Conservation (phyloP, 92 coral and sea anemone species). For the Muricea muricata region DNA sequence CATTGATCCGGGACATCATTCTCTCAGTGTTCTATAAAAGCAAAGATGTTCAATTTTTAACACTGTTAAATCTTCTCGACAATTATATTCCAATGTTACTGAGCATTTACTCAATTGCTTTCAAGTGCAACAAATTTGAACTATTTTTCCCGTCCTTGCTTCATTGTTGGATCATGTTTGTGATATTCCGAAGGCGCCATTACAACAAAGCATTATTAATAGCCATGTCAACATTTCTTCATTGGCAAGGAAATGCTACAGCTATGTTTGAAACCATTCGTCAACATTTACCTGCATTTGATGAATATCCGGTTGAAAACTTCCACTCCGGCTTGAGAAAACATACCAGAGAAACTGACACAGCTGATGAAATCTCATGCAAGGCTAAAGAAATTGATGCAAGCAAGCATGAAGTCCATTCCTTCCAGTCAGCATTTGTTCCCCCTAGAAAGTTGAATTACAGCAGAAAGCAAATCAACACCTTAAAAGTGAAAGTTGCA, state of each 20-base stretch:
- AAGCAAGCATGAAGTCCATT: too few species aligned
- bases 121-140: background rate
- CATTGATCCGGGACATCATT: background rate
- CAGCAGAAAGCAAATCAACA: too few species aligned
- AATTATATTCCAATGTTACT: background rate
- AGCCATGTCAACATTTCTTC: background rate
- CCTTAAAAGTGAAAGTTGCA: too few species aligned
- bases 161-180: conserved; percentile 20
- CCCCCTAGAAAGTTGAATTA: too few species aligned
- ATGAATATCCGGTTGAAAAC: background rate
- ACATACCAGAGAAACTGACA: too few species aligned
- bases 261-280: background rate
- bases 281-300: background rate
- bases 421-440: too few species aligned
- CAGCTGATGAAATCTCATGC: too few species aligned
- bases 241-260: background rate
- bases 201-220: background rate
- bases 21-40: background rate
- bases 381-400: too few species aligned
- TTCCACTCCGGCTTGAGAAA: background rate
- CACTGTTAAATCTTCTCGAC: background rate
- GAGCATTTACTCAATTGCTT: background rate
- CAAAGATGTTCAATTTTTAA: background rate
- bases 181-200: background rate
- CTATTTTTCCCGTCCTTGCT: background rate